Evolutionary conservation across 2,888 invertebrate genomes (phyloP), one percentile per base, ranked within the genome.

Genomic region (Rhagonycha fulva): DNA sequence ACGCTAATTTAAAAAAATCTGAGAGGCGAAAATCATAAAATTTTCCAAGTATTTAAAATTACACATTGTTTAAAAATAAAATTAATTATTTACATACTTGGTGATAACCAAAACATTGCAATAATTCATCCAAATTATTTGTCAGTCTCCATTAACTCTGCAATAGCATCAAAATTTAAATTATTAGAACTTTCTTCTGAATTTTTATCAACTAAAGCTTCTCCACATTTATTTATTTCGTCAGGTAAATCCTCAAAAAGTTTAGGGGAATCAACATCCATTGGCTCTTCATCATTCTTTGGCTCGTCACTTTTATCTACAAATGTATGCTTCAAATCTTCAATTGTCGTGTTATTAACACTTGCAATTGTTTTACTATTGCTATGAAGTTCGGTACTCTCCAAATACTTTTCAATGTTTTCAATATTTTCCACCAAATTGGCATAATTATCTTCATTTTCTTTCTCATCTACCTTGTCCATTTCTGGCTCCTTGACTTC

Each of bases 401-500:
- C 63, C 24, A 66, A 3, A 66, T 24, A 66, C 9, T 66, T 26
- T 66, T 66, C 63, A 24, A 66, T 66, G 26, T 66, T 66, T 66
- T 66, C 47, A 9, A 47, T 47, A 47, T 47, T 47, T 9, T 26
- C 70, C 28, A 47, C 47, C n/a, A 47, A 7, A n/a, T 47, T 47
- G 0, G 47, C n/a, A 47, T n/a, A n/a, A 66, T 70, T 72, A 10
- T 9, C 14, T 68, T 72, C 67, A 4, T 68, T 28, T 28, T 28
- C 63, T 62, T 23, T 71, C 66, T 69, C 70, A 11, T 30, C 12
- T 3, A 14, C 11, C 26, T 74, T 62, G 9, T 32, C 70, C 1
- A 14, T 72, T 67, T 73, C 68, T n/a, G 32, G 23, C 23, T 75
- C 62, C 11, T 75, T 70, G 12, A 23, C 30, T 60, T 26, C 70